Percentiles rank a stretch among this genome's conserved stretches.
phyloP scores from a whole-genome alignment of 2,797 vertebrate genomes.

The Forpus xanthops region DNA sequence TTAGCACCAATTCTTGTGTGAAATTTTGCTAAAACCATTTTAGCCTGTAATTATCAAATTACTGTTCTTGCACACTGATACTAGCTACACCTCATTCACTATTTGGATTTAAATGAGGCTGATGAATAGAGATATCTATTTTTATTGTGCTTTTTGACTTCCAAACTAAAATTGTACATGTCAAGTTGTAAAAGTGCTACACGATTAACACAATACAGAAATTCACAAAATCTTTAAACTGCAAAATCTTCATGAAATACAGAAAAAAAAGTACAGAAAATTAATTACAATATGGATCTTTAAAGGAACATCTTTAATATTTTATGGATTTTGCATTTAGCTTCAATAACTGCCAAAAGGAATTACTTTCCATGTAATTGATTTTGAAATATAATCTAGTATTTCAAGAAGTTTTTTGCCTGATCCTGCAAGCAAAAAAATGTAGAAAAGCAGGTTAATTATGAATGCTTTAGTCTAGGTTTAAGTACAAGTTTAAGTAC shows the following conservation, averaged over 20 bases:
- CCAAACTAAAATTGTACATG: neutral
- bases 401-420: neutral
- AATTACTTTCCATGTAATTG: neutral
- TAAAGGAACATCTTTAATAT: neutral
- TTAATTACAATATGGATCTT: neutral
- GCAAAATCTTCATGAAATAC: neutral
- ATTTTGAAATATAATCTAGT: neutral
- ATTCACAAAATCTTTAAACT: neutral
- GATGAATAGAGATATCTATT: neutral
- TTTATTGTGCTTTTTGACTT: neutral
- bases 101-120: neutral
- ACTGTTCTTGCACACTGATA: neutral
- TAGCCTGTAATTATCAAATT: neutral
- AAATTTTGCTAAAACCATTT: neutral
- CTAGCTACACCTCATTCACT: neutral
- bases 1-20: neutral
- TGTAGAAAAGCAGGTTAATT: neutral
- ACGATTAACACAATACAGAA: neutral
- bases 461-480: neutral
- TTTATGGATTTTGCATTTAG: neutral
- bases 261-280: neutral
- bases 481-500: neutral
- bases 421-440: neutral
- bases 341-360: neutral
- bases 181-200: neutral